Percentiles rank a stretch among this genome's conserved stretches.
Conservation (phyloP, 2,113 vertebrate species). For the Arenaria interpres region DNA sequence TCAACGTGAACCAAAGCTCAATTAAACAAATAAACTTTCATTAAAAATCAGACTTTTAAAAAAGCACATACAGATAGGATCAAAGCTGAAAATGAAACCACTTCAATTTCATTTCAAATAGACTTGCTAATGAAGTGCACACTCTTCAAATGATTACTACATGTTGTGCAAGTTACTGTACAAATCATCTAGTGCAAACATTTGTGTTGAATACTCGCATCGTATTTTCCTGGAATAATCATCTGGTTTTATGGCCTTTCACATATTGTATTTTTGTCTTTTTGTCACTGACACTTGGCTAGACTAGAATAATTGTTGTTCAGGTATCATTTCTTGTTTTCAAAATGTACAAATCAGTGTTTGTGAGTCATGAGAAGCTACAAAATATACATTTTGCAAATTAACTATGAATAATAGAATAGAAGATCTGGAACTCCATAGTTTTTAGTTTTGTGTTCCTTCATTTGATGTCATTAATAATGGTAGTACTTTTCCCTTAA, state of each 20-base stretch:
- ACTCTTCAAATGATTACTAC: background rate
- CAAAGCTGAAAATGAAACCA: background rate
- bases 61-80: background rate
- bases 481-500: background rate
- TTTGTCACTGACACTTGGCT: background rate
- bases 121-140: background rate
- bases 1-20: background rate
- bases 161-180: background rate
- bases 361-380: background rate
- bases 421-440: background rate
- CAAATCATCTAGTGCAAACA: background rate
- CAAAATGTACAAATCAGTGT: background rate
- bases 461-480: background rate
- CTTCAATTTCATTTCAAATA: background rate
- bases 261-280: background rate
- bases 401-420: background rate
- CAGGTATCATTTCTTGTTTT: background rate
- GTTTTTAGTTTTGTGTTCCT: background rate
- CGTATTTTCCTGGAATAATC: background rate
- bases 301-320: background rate
- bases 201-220: background rate
- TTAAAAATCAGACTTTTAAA: background rate
- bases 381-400: background rate
- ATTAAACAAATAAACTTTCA: background rate
- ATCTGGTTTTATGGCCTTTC: background rate